Evolutionary conservation across 2,113 vertebrate species (phyloP).

Genomic region (Baryphthengus martii): DNA sequence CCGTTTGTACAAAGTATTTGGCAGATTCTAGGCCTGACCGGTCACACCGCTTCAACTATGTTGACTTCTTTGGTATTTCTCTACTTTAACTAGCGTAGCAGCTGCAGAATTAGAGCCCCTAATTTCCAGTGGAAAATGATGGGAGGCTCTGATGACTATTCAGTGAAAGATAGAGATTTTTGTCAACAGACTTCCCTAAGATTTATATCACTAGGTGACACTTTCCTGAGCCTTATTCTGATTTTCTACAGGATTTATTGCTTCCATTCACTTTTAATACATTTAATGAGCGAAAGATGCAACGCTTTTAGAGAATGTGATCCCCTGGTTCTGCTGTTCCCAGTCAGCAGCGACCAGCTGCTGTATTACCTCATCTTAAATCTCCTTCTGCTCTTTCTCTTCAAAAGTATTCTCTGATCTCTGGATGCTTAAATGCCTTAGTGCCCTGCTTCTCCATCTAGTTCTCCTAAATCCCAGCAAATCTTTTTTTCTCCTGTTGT

Average conservation of each 20-base stretch:
- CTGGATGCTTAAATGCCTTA: background rate
- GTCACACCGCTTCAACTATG: background rate
- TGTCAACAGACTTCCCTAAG: background rate
- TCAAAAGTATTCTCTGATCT: background rate
- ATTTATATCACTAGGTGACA: background rate
- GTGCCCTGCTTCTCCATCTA: background rate
- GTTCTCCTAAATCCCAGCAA: background rate
- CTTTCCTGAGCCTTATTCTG: background rate
- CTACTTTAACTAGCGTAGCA: background rate
- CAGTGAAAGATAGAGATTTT: background rate
- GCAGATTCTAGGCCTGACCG: background rate
- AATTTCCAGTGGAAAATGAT: background rate
- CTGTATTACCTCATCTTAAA: background rate
- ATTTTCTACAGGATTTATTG: background rate
- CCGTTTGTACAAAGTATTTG: background rate
- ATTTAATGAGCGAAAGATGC: background rate
- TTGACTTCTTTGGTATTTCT: background rate
- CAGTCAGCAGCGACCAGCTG: rapidly evolving
- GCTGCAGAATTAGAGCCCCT: background rate
- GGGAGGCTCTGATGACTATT: background rate
- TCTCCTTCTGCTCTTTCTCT: background rate
- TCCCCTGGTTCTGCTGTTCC: background rate
- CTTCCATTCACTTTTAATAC: background rate
- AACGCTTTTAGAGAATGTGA: background rate
- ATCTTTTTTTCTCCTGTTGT: background rate